These are phyloP conservation scores for Columba guinea DNA, from an alignment of 2,797 vertebrate species.

Conservation along the genomic window DNA sequence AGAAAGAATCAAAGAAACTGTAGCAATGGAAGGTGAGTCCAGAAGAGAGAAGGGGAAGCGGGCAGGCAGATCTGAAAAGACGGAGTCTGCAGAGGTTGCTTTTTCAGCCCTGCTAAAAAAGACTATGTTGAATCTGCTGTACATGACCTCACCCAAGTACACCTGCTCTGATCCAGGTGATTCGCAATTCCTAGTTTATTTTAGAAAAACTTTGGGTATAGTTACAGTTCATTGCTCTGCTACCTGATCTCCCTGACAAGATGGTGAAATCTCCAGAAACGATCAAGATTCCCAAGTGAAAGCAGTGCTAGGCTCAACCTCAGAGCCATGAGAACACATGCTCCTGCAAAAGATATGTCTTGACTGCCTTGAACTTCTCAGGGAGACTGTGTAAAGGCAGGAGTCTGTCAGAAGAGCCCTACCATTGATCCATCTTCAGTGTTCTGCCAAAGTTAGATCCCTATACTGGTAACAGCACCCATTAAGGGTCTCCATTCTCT, in stretches of 20 bases:
- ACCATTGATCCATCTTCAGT: not conserved
- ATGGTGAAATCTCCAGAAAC: not conserved
- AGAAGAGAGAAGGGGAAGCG: not conserved
- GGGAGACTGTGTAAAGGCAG: not conserved
- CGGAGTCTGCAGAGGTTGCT: not conserved
- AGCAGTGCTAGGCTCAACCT: not conserved
- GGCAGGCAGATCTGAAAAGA: not conserved
- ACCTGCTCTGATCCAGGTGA: not conserved
- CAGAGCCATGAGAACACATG: not conserved
- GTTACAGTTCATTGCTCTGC: not conserved
- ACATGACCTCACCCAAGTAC: not conserved
- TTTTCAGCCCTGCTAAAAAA: not conserved
- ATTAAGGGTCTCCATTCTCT: not conserved
- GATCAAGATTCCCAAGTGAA: not conserved
- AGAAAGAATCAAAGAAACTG: constrained; percentile 1
- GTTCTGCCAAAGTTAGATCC: not conserved
- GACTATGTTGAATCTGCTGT: not conserved
- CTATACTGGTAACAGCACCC: not conserved
- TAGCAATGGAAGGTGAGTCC: not conserved
- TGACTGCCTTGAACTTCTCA: not conserved
- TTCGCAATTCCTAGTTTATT: not conserved
- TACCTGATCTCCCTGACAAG: not conserved
- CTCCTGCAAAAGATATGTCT: not conserved
- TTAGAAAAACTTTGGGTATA: not conserved
- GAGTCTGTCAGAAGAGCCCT: not conserved